Evolutionary conservation across 2,888 invertebrate species (phyloP).

Genomic region (Leucozona laternaria): DNA sequence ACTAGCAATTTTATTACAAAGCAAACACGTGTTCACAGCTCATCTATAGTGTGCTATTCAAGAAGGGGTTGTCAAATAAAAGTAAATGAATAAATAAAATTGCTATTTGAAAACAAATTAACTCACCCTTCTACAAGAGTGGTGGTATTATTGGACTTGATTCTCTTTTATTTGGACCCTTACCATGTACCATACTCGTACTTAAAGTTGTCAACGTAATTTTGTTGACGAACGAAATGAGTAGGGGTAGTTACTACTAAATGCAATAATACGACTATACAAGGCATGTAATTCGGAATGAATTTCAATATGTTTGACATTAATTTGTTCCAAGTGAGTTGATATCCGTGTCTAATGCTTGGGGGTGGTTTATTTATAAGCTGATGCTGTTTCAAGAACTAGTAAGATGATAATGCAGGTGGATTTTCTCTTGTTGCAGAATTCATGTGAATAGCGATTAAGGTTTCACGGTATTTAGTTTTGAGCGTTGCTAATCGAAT

Average conservation of each 20-base stretch:
- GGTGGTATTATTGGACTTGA: slow-evolving; percentile 48
- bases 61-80: slow-evolving; percentile 51
- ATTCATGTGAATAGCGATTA: slow-evolving; percentile 36
- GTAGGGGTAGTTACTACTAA: neutral
- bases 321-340: slow-evolving; percentile 80
- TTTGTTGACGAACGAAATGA: neutral
- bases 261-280: slow-evolving; percentile 54
- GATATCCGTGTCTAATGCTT: slow-evolving; percentile 78
- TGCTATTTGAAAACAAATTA: slow-evolving; percentile 68
- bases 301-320: slow-evolving; percentile 78
- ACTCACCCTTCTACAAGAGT: slow-evolving; percentile 68
- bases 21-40: slow-evolving; percentile 83
- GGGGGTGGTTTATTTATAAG: slow-evolving; percentile 83
- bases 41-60: slow-evolving; percentile 55
- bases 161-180: slow-evolving; percentile 40
- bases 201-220: slow-evolving; percentile 64
- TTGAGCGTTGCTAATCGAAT: slow-evolving; percentile 56
- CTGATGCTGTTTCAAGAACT: slow-evolving; percentile 76
- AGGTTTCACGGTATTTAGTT: slow-evolving; percentile 74
- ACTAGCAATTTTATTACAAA: slow-evolving; percentile 81
- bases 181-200: neutral
- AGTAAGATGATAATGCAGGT: slow-evolving; percentile 60
- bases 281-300: slow-evolving; percentile 60
- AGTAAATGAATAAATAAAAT: slow-evolving; percentile 54
- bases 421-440: slow-evolving; percentile 40